phyloP scores from a whole-genome alignment of 2,888 invertebrate species.

The Dynastes hyllus region DNA sequence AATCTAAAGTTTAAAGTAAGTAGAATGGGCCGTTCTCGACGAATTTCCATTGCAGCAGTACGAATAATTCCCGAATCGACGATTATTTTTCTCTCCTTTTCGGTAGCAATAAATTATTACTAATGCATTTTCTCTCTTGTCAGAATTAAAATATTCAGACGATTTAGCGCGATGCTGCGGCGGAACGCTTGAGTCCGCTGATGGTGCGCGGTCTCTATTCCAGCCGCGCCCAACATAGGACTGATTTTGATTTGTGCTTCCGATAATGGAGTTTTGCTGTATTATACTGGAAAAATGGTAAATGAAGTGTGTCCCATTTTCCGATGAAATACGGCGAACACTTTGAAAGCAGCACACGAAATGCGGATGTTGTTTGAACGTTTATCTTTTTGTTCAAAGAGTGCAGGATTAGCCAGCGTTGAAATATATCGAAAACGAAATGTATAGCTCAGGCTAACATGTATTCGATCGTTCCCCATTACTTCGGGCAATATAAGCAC shows the following conservation, averaged over 20 bases:
- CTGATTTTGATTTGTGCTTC: conserved; percentile 61
- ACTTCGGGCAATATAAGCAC: too few relatives aligned
- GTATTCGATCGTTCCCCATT: too few relatives aligned
- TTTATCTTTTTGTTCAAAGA: conserved; percentile 42
- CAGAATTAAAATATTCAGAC: conserved; percentile 64
- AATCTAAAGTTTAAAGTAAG: conserved; percentile 34
- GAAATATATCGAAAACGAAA: conserved; percentile 21
- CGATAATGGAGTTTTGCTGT: conserved; percentile 63
- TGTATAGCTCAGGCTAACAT: neutral
- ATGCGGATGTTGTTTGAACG: conserved; percentile 30
- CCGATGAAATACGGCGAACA: conserved; percentile 37
- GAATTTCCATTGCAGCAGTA: conserved; percentile 10
- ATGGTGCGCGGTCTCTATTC: conserved; percentile 35
- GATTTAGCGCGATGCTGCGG: conserved; percentile 55
- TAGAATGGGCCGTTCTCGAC: neutral
- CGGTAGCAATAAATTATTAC: conserved; percentile 61
- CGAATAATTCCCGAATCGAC: conserved; percentile 51
- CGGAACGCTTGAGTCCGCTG: conserved; percentile 31
- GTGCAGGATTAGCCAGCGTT: conserved; percentile 1
- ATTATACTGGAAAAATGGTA: conserved; percentile 54
- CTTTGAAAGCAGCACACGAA: conserved; percentile 20
- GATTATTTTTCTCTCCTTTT: conserved; percentile 26
- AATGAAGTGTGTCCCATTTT: conserved; percentile 46
- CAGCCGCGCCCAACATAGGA: conserved; percentile 40
- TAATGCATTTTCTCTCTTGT: conserved; percentile 63